Percentiles rank a stretch among this genome's conserved stretches.
Evolutionary conservation across 2,113 vertebrate genomes (phyloP).

Genomic region (Aspiorhynchus laticeps): DNA sequence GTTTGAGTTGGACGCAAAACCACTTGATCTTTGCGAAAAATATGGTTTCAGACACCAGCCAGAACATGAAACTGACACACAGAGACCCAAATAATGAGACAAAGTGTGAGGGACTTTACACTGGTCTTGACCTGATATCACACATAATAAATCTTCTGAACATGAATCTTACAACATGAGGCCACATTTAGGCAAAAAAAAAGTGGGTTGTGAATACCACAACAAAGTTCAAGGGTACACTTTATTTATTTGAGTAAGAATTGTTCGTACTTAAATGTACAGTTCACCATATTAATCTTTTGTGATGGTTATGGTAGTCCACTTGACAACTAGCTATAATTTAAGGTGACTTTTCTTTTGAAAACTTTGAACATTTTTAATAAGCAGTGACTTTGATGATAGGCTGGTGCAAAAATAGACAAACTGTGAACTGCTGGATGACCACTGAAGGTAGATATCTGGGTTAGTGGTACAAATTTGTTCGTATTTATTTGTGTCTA

Average conservation of each 20-base stretch:
- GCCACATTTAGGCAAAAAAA: conserved; percentile 1
- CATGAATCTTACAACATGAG: background rate
- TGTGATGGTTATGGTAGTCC: background rate
- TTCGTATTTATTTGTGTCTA: background rate
- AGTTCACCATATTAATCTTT: background rate
- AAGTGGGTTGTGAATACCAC: background rate
- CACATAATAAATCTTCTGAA: conserved; percentile 18
- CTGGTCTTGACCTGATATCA: conserved; percentile 27
- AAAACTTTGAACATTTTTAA: background rate
- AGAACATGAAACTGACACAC: background rate
- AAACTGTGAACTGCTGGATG: background rate
- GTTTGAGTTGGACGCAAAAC: conserved; percentile 10
- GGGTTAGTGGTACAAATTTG: background rate
- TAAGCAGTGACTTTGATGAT: background rate
- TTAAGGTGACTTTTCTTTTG: background rate
- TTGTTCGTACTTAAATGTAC: background rate
- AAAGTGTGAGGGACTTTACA: conserved; percentile 23
- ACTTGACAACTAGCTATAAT: background rate
- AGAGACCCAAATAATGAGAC: conserved; percentile 4
- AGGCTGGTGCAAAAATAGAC: background rate
- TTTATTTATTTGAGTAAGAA: background rate
- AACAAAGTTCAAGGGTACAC: background rate
- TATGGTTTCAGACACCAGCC: background rate
- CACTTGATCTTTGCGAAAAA: conserved; percentile 9
- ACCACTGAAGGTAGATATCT: background rate